phyloP scores from a whole-genome alignment of 64 coral and sea anemone genomes.

The Stichodactyla mertensii region DNA sequence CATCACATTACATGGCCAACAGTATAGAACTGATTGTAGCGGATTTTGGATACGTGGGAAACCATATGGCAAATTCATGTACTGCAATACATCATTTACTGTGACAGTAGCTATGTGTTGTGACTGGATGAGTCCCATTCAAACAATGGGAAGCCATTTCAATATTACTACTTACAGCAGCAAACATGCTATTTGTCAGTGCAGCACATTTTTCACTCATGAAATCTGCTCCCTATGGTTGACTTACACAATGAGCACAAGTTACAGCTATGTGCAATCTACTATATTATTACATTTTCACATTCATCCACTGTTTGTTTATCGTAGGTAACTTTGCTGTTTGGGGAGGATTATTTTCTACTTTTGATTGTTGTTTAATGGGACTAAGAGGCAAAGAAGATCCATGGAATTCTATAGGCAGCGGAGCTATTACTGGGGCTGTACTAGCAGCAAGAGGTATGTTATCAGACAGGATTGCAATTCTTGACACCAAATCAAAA shows the following conservation, averaged over 20 bases:
- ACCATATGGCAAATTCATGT: no score
- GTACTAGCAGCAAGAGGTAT: slow-evolving; percentile 93
- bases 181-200: background rate
- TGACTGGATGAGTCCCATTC: no score
- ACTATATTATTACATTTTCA: background rate
- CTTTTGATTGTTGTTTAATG: slow-evolving; percentile 99
- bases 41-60: no score
- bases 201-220: background rate
- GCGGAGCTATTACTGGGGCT: slow-evolving; percentile 96
- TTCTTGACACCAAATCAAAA: background rate
- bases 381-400: slow-evolving; percentile 93
- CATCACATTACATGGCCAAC: no score
- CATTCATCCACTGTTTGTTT: background rate
- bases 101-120: no score
- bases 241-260: no score
- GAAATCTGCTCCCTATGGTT: background rate
- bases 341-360: slow-evolving; percentile 96
- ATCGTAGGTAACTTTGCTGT: slow-evolving; percentile 93
- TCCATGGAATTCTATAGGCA: slow-evolving; percentile 98
- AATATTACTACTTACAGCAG: no score
- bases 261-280: background rate
- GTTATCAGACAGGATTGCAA: background rate
- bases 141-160: no score
- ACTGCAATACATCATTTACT: no score
- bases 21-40: no score